phyloP scores from a whole-genome alignment of 2,888 invertebrate genomes.

The Drosophila mulleri region DNA sequence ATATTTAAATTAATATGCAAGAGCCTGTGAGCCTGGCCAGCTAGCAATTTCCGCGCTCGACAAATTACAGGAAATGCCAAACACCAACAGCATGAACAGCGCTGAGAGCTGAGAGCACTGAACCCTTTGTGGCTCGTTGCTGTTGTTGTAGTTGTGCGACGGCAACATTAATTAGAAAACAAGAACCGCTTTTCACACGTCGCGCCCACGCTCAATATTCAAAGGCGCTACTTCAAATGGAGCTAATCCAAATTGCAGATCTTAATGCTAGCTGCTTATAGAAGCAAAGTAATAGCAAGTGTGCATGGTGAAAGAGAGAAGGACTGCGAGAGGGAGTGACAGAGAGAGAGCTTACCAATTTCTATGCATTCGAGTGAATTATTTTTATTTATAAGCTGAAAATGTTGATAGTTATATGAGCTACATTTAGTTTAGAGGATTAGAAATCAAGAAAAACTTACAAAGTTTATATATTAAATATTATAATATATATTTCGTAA shows the following conservation, averaged over 20 bases:
- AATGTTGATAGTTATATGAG: neutral
- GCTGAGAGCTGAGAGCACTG: conserved; percentile 26
- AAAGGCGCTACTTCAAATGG: neutral
- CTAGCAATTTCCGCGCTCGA: conserved; percentile 67
- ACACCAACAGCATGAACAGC: conserved; percentile 25
- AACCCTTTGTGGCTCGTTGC: conserved; percentile 16
- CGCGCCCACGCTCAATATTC: conserved; percentile 28
- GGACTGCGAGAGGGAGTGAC: neutral
- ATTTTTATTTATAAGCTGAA: no score
- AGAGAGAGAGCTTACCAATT: no score
- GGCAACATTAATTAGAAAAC: conserved; percentile 46
- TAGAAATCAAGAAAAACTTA: no score
- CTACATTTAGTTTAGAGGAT: no score
- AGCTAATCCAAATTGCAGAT: conserved; percentile 4
- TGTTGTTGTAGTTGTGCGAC: conserved; percentile 25
- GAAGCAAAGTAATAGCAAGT: neutral
- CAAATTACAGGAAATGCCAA: conserved; percentile 78
- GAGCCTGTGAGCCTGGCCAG: conserved; percentile 34
- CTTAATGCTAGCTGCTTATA: neutral
- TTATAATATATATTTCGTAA: no score
- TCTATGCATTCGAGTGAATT: no score
- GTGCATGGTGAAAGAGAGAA: neutral
- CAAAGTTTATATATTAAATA: no score
- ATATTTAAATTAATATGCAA: conserved; percentile 80
- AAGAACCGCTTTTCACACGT: conserved; percentile 42